Conservation (phyloP, 1,140 invertebrate genomes). For the Prorops nasuta region DNA sequence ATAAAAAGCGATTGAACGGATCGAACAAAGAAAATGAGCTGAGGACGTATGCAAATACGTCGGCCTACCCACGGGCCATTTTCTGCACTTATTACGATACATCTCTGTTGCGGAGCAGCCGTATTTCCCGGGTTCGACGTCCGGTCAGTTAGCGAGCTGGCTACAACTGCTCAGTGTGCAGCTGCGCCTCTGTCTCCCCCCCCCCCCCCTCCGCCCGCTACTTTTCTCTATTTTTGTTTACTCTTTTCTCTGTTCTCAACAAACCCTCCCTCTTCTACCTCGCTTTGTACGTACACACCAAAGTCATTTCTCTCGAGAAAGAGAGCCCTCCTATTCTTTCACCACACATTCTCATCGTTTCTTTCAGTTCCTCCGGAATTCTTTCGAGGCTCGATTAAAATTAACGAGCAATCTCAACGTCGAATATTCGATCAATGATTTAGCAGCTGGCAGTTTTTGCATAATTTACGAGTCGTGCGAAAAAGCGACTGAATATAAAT, state of each 20-base stretch:
- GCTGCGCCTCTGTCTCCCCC: slow-evolving; percentile 10
- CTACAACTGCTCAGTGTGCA: slow-evolving; percentile 13
- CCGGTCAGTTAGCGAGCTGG: slow-evolving; percentile 44
- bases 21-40: background rate
- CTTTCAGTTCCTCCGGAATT: too few relatives aligned
- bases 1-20: background rate
- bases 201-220: slow-evolving; percentile 8
- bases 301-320: too few relatives aligned
- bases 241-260: slow-evolving; percentile 8
- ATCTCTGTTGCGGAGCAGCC: slow-evolving; percentile 34
- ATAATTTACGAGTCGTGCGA: too few relatives aligned
- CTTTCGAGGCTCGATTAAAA: too few relatives aligned
- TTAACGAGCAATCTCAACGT: too few relatives aligned
- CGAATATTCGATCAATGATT: too few relatives aligned
- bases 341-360: too few relatives aligned
- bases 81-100: slow-evolving; percentile 46
- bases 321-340: too few relatives aligned
- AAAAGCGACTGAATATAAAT: too few relatives aligned
- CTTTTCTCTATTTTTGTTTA: slow-evolving; percentile 11
- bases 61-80: slow-evolving; percentile 31
- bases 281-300: background rate
- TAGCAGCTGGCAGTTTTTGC: too few relatives aligned
- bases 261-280: slow-evolving; percentile 1
- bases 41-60: slow-evolving; percentile 10
- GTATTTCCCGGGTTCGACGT: slow-evolving; percentile 49